These are phyloP conservation scores for Drosophila melanosoma DNA, from an alignment of 2,888 invertebrate genomes.

Conservation along the genomic window DNA sequence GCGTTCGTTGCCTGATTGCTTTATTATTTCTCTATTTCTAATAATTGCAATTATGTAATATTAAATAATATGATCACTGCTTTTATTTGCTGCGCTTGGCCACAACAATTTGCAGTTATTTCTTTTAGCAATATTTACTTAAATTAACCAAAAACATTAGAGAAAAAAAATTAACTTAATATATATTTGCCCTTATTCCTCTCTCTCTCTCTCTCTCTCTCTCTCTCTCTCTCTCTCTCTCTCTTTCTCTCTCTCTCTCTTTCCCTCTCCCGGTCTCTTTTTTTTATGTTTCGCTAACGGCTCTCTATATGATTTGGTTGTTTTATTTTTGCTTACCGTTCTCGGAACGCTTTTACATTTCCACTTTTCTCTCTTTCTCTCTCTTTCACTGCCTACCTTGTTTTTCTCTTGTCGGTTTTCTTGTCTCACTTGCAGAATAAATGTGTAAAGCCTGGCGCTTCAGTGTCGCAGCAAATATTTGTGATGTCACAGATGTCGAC, in stretches of 20 bases:
- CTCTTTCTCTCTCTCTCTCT: neutral
- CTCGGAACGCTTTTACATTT: constrained; percentile 3
- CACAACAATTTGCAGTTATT: constrained; percentile 57
- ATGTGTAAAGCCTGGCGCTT: constrained; percentile 84
- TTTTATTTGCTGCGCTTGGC: constrained; percentile 63
- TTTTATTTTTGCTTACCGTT: constrained; percentile 9
- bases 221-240: neutral
- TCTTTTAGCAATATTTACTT: constrained; percentile 30
- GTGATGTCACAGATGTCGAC: constrained; percentile 78
- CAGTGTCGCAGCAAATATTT: constrained; percentile 82
- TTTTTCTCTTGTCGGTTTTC: constrained; percentile 42
- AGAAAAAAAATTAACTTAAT: constrained; percentile 35
- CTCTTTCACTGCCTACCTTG: constrained; percentile 16
- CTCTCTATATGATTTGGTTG: neutral
- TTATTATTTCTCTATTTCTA: neutral
- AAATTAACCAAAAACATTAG: constrained; percentile 13
- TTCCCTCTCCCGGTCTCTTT: neutral
- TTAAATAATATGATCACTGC: constrained; percentile 43
- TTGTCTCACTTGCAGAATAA: constrained; percentile 82
- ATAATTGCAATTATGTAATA: constrained; percentile 8
- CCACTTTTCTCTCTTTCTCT: constrained; percentile 10
- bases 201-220: constrained; percentile 2
- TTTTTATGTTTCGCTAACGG: neutral
- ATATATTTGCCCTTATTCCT: constrained; percentile 15
- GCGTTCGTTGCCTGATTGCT: constrained; percentile 11